phyloP scores from a whole-genome alignment of 2,797 vertebrate species.

The Siniperca undulata region DNA sequence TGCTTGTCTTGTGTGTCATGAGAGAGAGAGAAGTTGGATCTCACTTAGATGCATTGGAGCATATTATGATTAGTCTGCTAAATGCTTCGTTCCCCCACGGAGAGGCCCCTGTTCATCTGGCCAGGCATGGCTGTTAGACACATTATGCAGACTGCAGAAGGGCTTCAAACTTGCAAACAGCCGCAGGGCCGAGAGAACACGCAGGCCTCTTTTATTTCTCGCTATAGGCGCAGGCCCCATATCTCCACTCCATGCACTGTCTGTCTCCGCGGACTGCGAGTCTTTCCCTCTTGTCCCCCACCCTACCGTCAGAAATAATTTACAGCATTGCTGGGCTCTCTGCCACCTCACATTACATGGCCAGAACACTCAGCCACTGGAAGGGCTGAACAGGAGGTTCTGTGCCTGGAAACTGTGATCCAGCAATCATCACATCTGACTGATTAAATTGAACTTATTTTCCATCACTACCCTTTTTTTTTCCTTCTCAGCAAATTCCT shows the following conservation, averaged over 20 bases:
- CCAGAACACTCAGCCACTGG: slow-evolving; percentile 76
- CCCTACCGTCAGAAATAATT: slow-evolving; percentile 81
- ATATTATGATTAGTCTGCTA: slow-evolving; percentile 74
- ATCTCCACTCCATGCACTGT: slow-evolving; percentile 61
- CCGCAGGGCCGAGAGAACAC: slow-evolving; percentile 34
- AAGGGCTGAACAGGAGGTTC: slow-evolving; percentile 68
- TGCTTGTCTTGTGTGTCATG: slow-evolving; percentile 21
- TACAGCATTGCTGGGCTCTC: slow-evolving; percentile 79
- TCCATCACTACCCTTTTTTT: slow-evolving; percentile 42
- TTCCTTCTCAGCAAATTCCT: slow-evolving; percentile 25
- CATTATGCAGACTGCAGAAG: slow-evolving; percentile 63
- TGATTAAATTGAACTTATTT: slow-evolving; percentile 78
- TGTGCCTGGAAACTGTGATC: slow-evolving; percentile 77
- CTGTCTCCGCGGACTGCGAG: slow-evolving; percentile 72
- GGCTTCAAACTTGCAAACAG: slow-evolving; percentile 53
- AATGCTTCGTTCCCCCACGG: slow-evolving; percentile 57
- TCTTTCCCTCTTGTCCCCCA: slow-evolving; percentile 75
- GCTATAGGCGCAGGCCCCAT: slow-evolving; percentile 43
- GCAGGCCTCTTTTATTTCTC: slow-evolving; percentile 23
- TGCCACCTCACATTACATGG: slow-evolving; percentile 83
- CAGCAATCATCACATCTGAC: slow-evolving; percentile 76
- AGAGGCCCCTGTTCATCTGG: slow-evolving; percentile 62
- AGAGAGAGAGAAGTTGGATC: slow-evolving; percentile 45
- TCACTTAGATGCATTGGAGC: slow-evolving; percentile 57
- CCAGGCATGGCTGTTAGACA: slow-evolving; percentile 55